Evolutionary conservation across 1,140 invertebrate species (phyloP).

Genomic region (Heliconius hewitsoni): DNA sequence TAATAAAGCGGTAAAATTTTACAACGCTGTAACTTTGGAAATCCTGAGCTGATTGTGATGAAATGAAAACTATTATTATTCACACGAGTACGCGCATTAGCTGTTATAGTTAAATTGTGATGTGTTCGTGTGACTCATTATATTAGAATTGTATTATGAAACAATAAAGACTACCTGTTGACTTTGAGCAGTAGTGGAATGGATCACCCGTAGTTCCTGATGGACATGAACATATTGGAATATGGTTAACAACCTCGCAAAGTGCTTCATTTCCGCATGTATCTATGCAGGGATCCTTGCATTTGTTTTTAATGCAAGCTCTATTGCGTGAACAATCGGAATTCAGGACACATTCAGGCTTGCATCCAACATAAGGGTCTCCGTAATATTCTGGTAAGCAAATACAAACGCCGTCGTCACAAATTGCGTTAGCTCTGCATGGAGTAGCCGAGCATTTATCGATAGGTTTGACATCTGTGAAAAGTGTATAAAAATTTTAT

Average conservation of each 20-base stretch:
- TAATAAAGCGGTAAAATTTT: too few relatives aligned
- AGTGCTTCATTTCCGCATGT: conserved; percentile 87
- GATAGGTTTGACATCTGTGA: conserved; percentile 57
- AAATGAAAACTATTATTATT: too few relatives aligned
- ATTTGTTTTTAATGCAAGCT: conserved; percentile 89
- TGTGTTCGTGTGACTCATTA: neutral
- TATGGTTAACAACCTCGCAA: conserved; percentile 91
- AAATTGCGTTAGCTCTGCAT: conserved; percentile 85
- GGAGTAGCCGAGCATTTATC: conserved; percentile 86
- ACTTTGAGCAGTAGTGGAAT: conserved; percentile 83
- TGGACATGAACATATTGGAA: conserved; percentile 86
- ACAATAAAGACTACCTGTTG: conserved; percentile 68
- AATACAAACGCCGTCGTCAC: conserved; percentile 83
- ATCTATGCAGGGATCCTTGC: conserved; percentile 87
- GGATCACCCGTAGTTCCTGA: conserved; percentile 88
- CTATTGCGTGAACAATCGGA: conserved; percentile 85
- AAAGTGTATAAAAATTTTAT: conserved; percentile 17
- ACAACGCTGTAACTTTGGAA: too few relatives aligned
- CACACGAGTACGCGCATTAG: too few relatives aligned
- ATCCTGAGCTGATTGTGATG: too few relatives aligned
- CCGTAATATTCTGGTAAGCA: conserved; percentile 87
- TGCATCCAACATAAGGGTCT: conserved; percentile 82
- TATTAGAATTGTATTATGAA: conserved; percentile 12
- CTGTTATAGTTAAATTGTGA: too few relatives aligned
- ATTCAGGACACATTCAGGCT: conserved; percentile 86